Evolutionary conservation across 1,140 invertebrate species (phyloP), one percentile per base, ranked within the genome.

Genomic region (Drosophila willistoni): DNA sequence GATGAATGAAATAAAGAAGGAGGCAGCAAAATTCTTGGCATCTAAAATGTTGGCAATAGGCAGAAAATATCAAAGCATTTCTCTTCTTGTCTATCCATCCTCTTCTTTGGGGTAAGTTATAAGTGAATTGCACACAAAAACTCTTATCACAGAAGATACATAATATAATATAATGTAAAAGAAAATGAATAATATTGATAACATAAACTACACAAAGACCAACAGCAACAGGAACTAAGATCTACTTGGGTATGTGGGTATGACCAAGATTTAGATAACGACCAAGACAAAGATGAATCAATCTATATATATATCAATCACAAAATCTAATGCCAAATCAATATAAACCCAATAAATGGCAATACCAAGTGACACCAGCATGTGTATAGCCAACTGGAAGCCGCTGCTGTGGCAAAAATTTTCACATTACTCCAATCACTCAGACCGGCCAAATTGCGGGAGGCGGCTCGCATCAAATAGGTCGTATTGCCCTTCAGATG

Each of bases 391-490:
- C 10, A 72, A 9, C 25, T 69, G 34, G 63, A 34, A 59, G 67
- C 81, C 12, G 62, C 29, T 36, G 91, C 77, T 7, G 91, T 92
- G 34, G 77, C 68, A 57, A 91, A 92, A 19, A 63, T 78, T 66
- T 77, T 85, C 34, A 91, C 84, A 14, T 57, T 62, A 34, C 84
- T 90, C 84, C 83, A 93, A 60, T 93, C 92, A 60, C 92, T 92
- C 9, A 93, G 63, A 5, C 93, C 93, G 7, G 93, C 93, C 39
- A 86, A 71, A 81, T 93, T 93, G 3, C 80, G 68, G 4, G 92
- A 90, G 62, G 92, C 92, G 5, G 90, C 92, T 7, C 92, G 73
- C 68, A 93, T 84, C 13, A 87, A 69, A 68, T 93, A 93, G 3
- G 78, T 84, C 14, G 93, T 93, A 64, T 93, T 91, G 2, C 71